Evolutionary conservation across 1,140 invertebrate genomes (phyloP).

Genomic region (Holotrichia oblita): DNA sequence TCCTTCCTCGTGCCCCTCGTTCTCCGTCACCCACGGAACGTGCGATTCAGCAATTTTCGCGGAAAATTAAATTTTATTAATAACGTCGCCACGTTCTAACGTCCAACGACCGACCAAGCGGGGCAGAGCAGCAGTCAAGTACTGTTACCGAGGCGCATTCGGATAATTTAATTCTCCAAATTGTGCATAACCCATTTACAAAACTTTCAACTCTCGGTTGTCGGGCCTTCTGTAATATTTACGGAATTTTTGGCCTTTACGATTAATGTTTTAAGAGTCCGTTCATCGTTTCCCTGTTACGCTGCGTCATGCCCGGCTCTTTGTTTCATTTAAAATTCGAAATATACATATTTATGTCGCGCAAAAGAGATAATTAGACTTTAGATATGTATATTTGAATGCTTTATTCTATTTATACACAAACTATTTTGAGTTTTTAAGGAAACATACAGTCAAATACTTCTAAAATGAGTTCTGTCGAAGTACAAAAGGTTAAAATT

Average conservation of each 20-base stretch:
- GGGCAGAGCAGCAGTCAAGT: conserved; percentile 3
- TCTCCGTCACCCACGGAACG: not conserved
- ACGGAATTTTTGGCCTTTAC: conserved; percentile 12
- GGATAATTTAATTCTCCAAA: conserved; percentile 35
- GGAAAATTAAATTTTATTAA: conserved; percentile 40
- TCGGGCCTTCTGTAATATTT: not conserved
- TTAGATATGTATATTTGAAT: too few species aligned
- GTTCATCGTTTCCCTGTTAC: not conserved
- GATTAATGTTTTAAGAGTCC: conserved; percentile 19
- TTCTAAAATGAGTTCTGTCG: too few species aligned
- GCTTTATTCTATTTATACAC: too few species aligned
- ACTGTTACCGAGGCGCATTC: conserved; percentile 28
- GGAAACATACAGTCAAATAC: too few species aligned
- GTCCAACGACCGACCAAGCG: conserved; percentile 1
- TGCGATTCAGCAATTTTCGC: conserved; percentile 34
- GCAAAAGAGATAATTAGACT: too few species aligned
- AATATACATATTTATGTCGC: too few species aligned
- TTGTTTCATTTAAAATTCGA: too few species aligned
- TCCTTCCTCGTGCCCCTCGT: not conserved
- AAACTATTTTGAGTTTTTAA: too few species aligned
- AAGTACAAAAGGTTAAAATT: too few species aligned
- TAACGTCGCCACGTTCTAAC: conserved; percentile 28
- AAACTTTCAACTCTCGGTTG: conserved; percentile 12
- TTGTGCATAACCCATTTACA: conserved; percentile 34
- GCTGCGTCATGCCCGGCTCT: not conserved